phyloP scores from a whole-genome alignment of 92 coral and sea anemone species.

The Porites lobata region DNA sequence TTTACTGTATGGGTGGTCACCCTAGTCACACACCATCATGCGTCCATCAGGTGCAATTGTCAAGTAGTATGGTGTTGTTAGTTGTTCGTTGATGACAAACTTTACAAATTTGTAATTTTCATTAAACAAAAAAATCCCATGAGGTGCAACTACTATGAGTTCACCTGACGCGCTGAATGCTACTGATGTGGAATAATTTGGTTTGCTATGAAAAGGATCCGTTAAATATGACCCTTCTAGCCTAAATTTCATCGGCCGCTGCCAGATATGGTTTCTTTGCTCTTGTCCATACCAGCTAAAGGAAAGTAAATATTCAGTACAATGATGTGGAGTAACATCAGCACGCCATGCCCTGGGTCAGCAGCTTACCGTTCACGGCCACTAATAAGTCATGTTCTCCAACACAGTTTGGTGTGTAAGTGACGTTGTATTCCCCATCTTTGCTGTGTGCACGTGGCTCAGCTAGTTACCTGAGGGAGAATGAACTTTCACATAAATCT shows the following conservation, averaged over 20 bases:
- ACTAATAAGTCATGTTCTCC: slow-evolving; percentile 33
- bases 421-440: slow-evolving; percentile 53
- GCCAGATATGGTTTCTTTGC: too few relatives aligned
- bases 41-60: background rate
- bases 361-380: background rate
- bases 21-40: slow-evolving; percentile 2
- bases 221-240: background rate
- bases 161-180: slow-evolving; percentile 1
- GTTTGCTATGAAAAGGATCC: background rate
- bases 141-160: background rate
- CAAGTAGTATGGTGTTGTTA: background rate
- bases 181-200: background rate
- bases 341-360: slow-evolving; percentile 15
- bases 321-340: too few relatives aligned
- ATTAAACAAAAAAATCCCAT: slow-evolving; percentile 24
- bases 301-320: too few relatives aligned
- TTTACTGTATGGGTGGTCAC: slow-evolving; percentile 6
- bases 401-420: slow-evolving; percentile 33
- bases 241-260: too few relatives aligned
- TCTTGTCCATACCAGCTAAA: too few relatives aligned
- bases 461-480: too few relatives aligned
- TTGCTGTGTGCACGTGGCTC: background rate
- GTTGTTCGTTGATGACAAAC: slow-evolving; percentile 44
- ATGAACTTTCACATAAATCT: too few relatives aligned
- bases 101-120: slow-evolving; percentile 58